Percentiles rank a stretch among this genome's conserved stretches.
These are phyloP conservation scores for Theodoxus fluviatilis DNA, from an alignment of 2,888 invertebrate species.

Conservation along the genomic window DNA sequence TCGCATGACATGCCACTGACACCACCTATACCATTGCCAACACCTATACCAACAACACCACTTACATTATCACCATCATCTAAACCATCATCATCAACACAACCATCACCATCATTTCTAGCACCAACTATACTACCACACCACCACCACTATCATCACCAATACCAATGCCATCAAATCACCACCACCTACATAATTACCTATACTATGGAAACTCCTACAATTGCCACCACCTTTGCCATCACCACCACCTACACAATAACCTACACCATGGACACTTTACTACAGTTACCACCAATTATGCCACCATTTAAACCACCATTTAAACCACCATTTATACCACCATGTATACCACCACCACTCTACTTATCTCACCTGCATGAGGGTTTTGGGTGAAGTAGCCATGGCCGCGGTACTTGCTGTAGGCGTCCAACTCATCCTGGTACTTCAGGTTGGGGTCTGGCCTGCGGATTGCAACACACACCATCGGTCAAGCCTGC, in stretches of 20 bases:
- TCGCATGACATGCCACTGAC: too few relatives aligned
- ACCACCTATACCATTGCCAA: too few relatives aligned
- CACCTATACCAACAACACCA: too few relatives aligned
- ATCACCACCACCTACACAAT: background rate
- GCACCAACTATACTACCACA: too few relatives aligned
- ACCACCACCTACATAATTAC: background rate
- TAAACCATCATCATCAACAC: too few relatives aligned
- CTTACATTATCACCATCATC: too few relatives aligned
- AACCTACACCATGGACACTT: background rate
- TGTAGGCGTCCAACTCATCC: conserved; percentile 61
- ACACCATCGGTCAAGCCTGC: too few relatives aligned
- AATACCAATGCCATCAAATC: background rate
- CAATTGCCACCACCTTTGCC: background rate
- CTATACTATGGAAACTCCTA: background rate
- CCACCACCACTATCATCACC: background rate
- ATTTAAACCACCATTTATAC: background rate
- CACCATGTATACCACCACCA: background rate
- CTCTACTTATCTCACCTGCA: conserved; percentile 32
- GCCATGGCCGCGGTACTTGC: conserved; percentile 59
- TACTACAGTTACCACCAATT: too few relatives aligned
- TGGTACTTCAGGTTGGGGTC: conserved; percentile 54
- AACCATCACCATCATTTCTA: too few relatives aligned
- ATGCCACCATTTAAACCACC: too few relatives aligned
- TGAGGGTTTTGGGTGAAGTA: conserved; percentile 60
- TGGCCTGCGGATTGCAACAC: too few relatives aligned